A percentile compares a stretch with the other conserved stretches of the same genome.
Conservation (phyloP, 2,888 invertebrate species). For the Epinotia demarniana region DNA sequence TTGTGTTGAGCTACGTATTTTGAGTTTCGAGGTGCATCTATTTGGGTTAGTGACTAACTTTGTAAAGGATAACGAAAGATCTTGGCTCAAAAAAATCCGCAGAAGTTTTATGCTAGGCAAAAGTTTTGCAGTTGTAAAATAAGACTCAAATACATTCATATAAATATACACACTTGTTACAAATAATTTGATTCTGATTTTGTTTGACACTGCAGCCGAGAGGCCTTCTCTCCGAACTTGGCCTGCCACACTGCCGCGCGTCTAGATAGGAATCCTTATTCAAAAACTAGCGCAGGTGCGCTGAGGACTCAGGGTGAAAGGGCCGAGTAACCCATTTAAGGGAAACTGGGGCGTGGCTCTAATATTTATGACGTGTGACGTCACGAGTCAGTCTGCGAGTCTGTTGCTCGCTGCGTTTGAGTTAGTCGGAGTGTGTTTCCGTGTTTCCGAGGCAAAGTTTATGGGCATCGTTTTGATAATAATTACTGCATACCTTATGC, state of each 20-base stretch:
- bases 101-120: too few relatives aligned
- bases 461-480: background rate
- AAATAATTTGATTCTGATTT: too few relatives aligned
- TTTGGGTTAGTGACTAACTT: too few relatives aligned
- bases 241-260: background rate
- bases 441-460: conserved; percentile 9
- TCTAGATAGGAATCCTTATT: conserved; percentile 19
- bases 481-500: too few relatives aligned
- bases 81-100: too few relatives aligned
- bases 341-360: conserved; percentile 56
- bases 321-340: conserved; percentile 60
- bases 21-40: too few relatives aligned
- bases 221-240: background rate
- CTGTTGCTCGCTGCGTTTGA: conserved; percentile 40
- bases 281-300: conserved; percentile 33
- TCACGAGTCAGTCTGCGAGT: conserved; percentile 48
- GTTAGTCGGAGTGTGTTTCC: conserved; percentile 4
- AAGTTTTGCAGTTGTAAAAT: too few relatives aligned
- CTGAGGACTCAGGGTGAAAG: conserved; percentile 36
- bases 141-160: too few relatives aligned
- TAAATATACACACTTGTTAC: too few relatives aligned
- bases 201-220: too few relatives aligned
- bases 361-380: conserved; percentile 61
- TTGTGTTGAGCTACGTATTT: too few relatives aligned
- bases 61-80: too few relatives aligned